Evolutionary conservation across 2,113 vertebrate species (phyloP).

Genomic region (Chloebia gouldiae): DNA sequence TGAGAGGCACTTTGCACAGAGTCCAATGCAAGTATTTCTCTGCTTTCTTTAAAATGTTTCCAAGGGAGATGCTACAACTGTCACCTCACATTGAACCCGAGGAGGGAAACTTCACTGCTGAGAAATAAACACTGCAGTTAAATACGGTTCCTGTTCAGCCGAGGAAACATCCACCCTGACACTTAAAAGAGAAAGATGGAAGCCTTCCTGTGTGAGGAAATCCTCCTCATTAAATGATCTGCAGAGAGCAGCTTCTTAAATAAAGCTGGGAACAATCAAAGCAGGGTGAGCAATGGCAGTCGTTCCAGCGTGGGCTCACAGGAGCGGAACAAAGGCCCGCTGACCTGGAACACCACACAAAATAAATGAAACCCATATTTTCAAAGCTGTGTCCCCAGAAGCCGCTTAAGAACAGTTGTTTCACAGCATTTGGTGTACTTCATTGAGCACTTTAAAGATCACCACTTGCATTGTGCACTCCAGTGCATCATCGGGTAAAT

Average conservation of each 20-base stretch:
- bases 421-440: accelerated
- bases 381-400: background rate
- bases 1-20: background rate
- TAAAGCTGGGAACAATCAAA: background rate
- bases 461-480: background rate
- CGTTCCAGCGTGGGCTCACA: background rate
- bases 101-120: background rate
- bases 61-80: background rate
- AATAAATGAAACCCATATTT: background rate
- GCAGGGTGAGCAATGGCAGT: background rate
- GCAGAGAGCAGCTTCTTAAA: background rate
- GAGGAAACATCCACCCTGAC: background rate
- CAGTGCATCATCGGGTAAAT: accelerated
- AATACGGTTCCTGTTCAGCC: accelerated
- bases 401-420: background rate
- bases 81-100: background rate
- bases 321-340: background rate
- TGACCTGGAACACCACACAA: conserved; percentile 7
- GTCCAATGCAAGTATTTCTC: accelerated
- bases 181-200: background rate
- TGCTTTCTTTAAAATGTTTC: background rate
- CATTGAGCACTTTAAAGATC: background rate
- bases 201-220: background rate
- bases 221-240: conserved; percentile 2
- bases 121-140: background rate